These are phyloP conservation scores for Drosophila setifemur DNA, from an alignment of 1,140 invertebrate genomes.

Conservation along the genomic window DNA sequence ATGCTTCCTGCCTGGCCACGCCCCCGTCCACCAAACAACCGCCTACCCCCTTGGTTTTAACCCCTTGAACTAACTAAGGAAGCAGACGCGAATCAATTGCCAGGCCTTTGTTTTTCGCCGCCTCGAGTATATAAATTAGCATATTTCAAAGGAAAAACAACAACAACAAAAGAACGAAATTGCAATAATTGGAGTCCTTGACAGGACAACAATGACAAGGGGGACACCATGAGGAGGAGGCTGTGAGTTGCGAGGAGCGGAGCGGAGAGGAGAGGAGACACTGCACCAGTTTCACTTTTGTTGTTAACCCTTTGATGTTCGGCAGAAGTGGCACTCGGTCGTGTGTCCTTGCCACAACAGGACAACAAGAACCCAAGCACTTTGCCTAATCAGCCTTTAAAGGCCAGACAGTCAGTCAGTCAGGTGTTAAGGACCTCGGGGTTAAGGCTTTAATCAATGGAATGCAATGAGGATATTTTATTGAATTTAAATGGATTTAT, in stretches of 20 bases:
- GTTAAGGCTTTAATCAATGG: slow-evolving; percentile 45
- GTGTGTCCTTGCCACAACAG: slow-evolving; percentile 52
- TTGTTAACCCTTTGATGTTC: slow-evolving; percentile 75
- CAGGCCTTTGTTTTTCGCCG: slow-evolving; percentile 47
- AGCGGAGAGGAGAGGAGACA: slow-evolving; percentile 19
- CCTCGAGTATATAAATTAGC: slow-evolving; percentile 60
- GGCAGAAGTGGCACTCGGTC: slow-evolving; percentile 69
- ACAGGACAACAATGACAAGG: slow-evolving; percentile 44
- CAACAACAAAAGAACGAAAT: slow-evolving; percentile 62
- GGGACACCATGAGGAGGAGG: not conserved
- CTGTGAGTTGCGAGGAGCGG: too few species aligned
- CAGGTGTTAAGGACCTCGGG: slow-evolving; percentile 27
- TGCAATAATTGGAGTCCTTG: slow-evolving; percentile 79
- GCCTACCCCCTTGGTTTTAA: slow-evolving; percentile 30
- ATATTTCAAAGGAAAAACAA: slow-evolving; percentile 71
- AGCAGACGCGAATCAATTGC: slow-evolving; percentile 72
- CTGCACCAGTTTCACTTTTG: slow-evolving; percentile 63
- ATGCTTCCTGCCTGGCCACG: slow-evolving; percentile 8
- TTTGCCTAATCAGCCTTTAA: slow-evolving; percentile 64
- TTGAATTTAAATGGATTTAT: too few species aligned
- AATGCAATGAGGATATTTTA: slow-evolving; percentile 9
- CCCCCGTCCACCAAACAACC: slow-evolving; percentile 11
- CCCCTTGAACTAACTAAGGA: slow-evolving; percentile 56
- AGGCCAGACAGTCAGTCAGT: slow-evolving; percentile 15
- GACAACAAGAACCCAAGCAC: slow-evolving; percentile 8